Conservation (phyloP, 2,797 vertebrate species). For the Petrocephalus schoutedeni region DNA sequence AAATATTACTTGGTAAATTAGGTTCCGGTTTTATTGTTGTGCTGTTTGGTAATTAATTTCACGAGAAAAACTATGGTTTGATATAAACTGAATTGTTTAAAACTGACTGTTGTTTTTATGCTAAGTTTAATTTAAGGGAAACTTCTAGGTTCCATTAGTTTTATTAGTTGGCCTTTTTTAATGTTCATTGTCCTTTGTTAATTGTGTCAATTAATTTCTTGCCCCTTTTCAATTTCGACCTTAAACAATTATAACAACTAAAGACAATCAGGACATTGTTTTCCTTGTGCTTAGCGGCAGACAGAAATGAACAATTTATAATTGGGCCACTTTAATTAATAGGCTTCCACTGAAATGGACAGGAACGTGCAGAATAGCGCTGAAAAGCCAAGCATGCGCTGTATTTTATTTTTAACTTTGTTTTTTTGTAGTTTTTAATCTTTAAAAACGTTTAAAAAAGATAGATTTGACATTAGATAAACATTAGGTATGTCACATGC, state of each 20-base stretch:
- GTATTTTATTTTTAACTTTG: neutral
- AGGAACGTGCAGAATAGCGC: neutral
- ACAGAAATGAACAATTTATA: neutral
- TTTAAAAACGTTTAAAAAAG: neutral
- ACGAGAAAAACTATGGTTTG: neutral
- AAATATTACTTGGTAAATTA: neutral
- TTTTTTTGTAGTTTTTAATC: neutral
- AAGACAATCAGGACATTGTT: neutral
- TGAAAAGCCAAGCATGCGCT: neutral
- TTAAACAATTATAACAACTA: neutral
- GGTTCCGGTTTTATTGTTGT: neutral
- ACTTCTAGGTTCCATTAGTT: neutral
- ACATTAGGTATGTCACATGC: neutral
- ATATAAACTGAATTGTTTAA: conserved; percentile 7
- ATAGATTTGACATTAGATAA: neutral
- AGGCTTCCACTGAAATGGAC: neutral
- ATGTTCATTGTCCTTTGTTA: neutral
- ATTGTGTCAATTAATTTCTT: conserved; percentile 7
- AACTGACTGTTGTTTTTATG: neutral
- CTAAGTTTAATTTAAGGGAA: conserved; percentile 1
- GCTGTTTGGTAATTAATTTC: neutral
- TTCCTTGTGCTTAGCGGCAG: neutral
- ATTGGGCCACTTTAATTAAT: neutral
- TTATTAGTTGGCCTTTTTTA: neutral
- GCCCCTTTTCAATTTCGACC: neutral